Conservation (phyloP, 2,113 vertebrate genomes). For the Candoia aspera region DNA sequence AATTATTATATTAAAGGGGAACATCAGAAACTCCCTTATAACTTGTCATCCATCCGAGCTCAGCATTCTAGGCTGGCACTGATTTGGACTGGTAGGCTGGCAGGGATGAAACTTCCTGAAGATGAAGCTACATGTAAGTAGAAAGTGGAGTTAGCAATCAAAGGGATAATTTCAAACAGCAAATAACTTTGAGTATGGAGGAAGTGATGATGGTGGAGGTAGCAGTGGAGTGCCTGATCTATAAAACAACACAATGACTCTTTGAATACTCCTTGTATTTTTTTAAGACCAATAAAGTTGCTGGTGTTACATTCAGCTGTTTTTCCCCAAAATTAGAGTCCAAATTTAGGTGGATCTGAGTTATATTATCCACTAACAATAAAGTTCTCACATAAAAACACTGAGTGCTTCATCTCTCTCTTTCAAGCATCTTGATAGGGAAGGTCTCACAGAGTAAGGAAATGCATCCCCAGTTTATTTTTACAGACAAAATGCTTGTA, state of each 20-base stretch:
- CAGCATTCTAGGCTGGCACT: background rate
- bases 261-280: background rate
- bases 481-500: background rate
- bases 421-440: background rate
- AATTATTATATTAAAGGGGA: background rate
- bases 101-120: background rate
- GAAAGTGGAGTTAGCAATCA: background rate
- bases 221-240: too few relatives aligned
- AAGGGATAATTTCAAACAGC: background rate
- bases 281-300: background rate
- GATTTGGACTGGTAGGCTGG: background rate
- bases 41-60: background rate
- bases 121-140: background rate
- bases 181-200: background rate
- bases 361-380: background rate
- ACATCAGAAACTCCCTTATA: background rate
- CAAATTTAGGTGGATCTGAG: too few relatives aligned
- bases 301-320: too few relatives aligned
- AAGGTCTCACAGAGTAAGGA: background rate
- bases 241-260: background rate
- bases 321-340: too few relatives aligned
- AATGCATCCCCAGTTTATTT: background rate
- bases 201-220: too few relatives aligned
- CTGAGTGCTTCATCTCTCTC: background rate
- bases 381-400: background rate